phyloP scores from a whole-genome alignment of 2,113 vertebrate species.

The Taurulus bubalis region DNA sequence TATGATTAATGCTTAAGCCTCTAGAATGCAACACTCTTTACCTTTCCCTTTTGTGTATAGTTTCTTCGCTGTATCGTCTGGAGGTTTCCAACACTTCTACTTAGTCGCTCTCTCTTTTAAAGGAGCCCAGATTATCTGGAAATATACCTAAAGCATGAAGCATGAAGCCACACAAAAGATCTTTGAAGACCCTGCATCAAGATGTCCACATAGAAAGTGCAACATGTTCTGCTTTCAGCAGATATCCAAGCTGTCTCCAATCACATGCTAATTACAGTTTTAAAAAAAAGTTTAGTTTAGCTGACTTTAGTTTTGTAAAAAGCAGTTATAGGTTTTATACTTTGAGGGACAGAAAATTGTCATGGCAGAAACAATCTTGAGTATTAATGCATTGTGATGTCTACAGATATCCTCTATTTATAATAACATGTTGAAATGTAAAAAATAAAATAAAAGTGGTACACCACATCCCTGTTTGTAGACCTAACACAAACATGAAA shows the following conservation, averaged over 20 bases:
- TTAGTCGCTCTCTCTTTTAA: constrained; percentile 6
- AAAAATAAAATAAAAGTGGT: neutral
- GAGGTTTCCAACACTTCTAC: constrained; percentile 26
- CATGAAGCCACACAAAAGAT: constrained; percentile 7
- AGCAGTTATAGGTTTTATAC: neutral
- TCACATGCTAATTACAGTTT: neutral
- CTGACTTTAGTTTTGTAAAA: neutral
- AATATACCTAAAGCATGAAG: constrained; percentile 22
- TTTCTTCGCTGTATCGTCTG: constrained; percentile 10
- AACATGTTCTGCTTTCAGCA: constrained; percentile 3
- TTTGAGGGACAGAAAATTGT: neutral
- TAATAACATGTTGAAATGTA: neutral
- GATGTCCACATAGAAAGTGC: neutral
- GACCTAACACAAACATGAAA: neutral
- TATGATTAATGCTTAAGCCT: neutral
- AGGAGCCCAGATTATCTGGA: constrained; percentile 22
- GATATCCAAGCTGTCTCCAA: neutral
- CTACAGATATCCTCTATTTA: neutral
- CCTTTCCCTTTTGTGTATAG: constrained; percentile 17
- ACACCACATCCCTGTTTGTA: neutral
- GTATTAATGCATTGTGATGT: neutral
- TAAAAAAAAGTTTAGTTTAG: too few species aligned
- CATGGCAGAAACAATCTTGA: neutral
- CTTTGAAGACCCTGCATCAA: neutral
- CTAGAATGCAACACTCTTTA: constrained; percentile 1